A percentile compares a stretch with the other conserved stretches of the same genome.
Evolutionary conservation across 35 echinoderm and acorn worm species (phyloP).

Genomic region (Ophiothrix spiculata): DNA sequence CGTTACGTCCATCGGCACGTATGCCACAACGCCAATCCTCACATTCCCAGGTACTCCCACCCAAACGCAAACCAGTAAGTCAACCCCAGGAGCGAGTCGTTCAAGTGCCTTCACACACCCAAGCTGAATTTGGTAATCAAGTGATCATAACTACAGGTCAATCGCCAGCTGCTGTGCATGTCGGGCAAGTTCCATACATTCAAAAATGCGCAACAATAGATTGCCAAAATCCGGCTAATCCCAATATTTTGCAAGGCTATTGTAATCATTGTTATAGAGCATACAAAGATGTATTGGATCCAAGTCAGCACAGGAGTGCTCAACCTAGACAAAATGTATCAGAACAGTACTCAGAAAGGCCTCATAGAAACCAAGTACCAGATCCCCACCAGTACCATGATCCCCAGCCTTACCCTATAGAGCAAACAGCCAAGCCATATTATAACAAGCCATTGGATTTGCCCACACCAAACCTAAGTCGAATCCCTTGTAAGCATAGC

Average conservation of each 20-base stretch:
- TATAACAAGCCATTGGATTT: not conserved
- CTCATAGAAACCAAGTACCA: not conserved
- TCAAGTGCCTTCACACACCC: not conserved
- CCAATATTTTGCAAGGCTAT: constrained; percentile 48
- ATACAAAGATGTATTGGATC: constrained; percentile 13
- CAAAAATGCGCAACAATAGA: constrained; percentile 14
- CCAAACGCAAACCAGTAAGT: not conserved
- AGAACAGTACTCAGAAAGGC: not conserved
- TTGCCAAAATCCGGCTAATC: constrained; percentile 44
- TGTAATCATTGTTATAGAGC: constrained; percentile 56
- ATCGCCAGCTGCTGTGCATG: not conserved
- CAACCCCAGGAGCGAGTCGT: not conserved
- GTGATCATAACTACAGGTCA: not conserved
- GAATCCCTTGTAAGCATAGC: not conserved
- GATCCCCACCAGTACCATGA: not conserved
- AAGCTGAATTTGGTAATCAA: not conserved
- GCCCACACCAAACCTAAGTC: constrained; percentile 12
- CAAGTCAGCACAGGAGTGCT: not conserved
- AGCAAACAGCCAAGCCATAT: not conserved
- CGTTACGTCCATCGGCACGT: constrained; percentile 17
- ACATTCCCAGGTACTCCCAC: not conserved
- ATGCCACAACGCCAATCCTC: not conserved
- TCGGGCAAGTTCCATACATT: not conserved
- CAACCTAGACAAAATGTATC: not conserved
- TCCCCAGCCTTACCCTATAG: not conserved